Evolutionary conservation across 2,888 invertebrate species (phyloP), one percentile per base, ranked within the genome.

Genomic region (Timema podura): DNA sequence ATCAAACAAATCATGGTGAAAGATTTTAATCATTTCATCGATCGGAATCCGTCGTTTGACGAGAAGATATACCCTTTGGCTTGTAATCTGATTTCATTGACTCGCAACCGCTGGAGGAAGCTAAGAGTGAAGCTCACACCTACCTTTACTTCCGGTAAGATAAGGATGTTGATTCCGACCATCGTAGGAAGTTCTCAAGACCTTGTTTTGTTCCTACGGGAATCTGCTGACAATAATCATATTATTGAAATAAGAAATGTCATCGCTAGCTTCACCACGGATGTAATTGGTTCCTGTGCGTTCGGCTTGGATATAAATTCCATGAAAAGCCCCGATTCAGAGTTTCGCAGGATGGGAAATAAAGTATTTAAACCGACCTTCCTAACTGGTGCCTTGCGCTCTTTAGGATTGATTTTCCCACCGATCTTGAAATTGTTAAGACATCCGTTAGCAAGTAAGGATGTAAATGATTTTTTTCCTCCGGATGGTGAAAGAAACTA

Each of bases 241-340:
- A 72, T 73, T 10, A 69, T 81, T n/a, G 83, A 83, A 71, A 77
- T 81, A 64, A 72, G 69, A 67, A 82, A 81, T 69, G 68, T 81
- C 70, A 81, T 80, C 69, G 79, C 82, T 5, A 81, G 82, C 70
- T 84, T 81, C 74, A 82, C 82, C n/a, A 82, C 83, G 71, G 83
- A 84, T 76, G 82, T 83, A 2, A 84, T 84, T 64, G 83, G 83
- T 15, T 80, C 80, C 54, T 82, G 83, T 72, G 83, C 82, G 47
- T 84, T 83, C 75, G 84, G 83, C 59, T 80, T 83, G 74, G 81
- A 83, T 71, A 80, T 82, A 73, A 82, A 83, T 72, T 80, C 82
- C 0, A 76, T 83, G 51, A 78, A 76, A 9, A 76, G 82, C 71
- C 77, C 80, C 49, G 76, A 82, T 44, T 81, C 81, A 10, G 79